Percentiles rank a stretch among this genome's conserved stretches.
Evolutionary conservation across 2,113 vertebrate species (phyloP).

Genomic region (Genyomyrus donnyi): DNA sequence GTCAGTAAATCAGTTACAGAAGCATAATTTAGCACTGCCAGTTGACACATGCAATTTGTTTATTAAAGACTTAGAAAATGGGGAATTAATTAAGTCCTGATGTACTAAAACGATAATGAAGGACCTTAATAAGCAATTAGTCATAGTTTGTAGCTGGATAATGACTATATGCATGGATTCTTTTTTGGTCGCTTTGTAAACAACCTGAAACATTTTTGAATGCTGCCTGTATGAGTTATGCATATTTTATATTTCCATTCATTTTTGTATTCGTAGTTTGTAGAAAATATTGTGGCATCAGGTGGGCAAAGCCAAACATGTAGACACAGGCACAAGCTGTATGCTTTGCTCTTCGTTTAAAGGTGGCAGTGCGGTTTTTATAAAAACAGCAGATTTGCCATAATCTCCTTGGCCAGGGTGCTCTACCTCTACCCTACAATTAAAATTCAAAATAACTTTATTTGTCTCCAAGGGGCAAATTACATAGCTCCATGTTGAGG

Average conservation of each 20-base stretch:
- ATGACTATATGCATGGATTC: not conserved
- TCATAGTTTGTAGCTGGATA: conserved; percentile 20
- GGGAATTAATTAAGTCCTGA: conserved; percentile 34
- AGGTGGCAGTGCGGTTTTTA: not conserved
- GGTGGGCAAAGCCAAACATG: not conserved
- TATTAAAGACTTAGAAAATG: conserved; percentile 16
- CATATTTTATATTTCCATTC: not conserved
- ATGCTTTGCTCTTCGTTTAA: not conserved
- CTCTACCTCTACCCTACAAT: not conserved
- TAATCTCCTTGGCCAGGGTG: not conserved
- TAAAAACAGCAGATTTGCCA: not conserved
- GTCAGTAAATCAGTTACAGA: conserved; percentile 38
- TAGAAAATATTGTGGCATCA: not conserved
- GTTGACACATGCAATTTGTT: conserved; percentile 40
- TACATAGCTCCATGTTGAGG: not conserved
- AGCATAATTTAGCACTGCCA: conserved; percentile 28
- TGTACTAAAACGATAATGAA: conserved; percentile 25
- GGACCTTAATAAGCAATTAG: conserved; percentile 21
- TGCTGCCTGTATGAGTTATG: not conserved
- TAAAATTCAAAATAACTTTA: no score
- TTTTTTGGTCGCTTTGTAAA: not conserved
- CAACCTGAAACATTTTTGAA: not conserved
- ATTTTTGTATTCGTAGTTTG: not conserved
- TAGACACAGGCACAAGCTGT: not conserved
- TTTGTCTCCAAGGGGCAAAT: not conserved